Percentiles rank a stretch among this genome's conserved stretches.
phyloP scores from a whole-genome alignment of 2,797 vertebrate species.

The Coregonus sp. region DNA sequence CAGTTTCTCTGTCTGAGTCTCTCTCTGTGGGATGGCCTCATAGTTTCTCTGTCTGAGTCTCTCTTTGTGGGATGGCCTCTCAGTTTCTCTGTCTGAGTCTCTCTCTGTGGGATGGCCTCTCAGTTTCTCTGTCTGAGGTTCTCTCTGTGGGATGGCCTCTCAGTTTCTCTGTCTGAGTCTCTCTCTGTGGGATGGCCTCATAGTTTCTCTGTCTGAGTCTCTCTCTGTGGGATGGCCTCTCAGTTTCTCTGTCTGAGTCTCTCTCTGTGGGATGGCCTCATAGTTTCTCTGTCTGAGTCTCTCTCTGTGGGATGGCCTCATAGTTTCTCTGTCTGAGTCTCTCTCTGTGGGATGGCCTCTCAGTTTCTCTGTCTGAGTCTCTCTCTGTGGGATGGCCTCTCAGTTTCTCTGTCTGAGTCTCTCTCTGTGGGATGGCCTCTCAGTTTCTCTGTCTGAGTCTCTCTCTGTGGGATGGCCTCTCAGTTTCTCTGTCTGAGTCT shows the following conservation, averaged over 20 bases:
- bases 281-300: slow-evolving; percentile 9
- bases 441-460: no score
- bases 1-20: slow-evolving; percentile 10
- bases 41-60: slow-evolving; percentile 9
- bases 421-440: no score
- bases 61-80: slow-evolving; percentile 18
- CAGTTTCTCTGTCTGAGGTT: slow-evolving; percentile 5
- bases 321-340: no score
- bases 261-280: slow-evolving; percentile 18
- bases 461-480: not conserved
- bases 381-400: no score
- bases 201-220: not conserved
- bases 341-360: no score
- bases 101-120: slow-evolving; percentile 19
- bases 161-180: slow-evolving; percentile 9
- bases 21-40: slow-evolving; percentile 18
- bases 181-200: slow-evolving; percentile 18
- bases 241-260: slow-evolving; percentile 10
- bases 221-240: slow-evolving; percentile 19
- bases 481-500: not conserved
- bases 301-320: slow-evolving; percentile 18
- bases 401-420: no score
- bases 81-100: not conserved
- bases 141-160: slow-evolving; percentile 18
- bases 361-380: no score